Percentiles rank a stretch among this genome's conserved stretches.
These are phyloP conservation scores for Psittacus erithacus DNA, from an alignment of 2,113 vertebrate species.

Conservation along the genomic window DNA sequence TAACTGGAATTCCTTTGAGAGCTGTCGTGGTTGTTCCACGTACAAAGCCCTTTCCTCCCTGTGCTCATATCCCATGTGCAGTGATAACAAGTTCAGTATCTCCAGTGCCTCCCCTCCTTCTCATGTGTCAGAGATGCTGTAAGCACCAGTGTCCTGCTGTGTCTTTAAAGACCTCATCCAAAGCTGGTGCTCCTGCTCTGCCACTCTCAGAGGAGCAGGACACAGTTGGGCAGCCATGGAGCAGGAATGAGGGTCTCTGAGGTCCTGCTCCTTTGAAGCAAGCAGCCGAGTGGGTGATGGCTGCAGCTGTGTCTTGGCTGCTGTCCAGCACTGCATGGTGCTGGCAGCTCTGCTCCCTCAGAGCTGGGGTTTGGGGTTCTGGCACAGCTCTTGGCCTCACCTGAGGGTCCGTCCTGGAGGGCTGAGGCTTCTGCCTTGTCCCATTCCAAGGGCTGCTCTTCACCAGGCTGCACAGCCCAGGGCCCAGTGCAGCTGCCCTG, in stretches of 20 bases:
- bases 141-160: fast-evolving
- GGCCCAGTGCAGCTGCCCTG: fast-evolving
- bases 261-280: not conserved
- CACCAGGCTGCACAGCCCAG: not conserved
- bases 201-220: fast-evolving
- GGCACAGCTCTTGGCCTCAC: not conserved
- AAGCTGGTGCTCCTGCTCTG: not conserved
- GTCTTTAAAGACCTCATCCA: not conserved
- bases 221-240: fast-evolving
- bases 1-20: not conserved
- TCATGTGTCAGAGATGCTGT: not conserved
- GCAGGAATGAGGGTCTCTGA: not conserved
- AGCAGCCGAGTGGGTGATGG: fast-evolving
- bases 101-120: not conserved
- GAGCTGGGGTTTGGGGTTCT: not conserved
- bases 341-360: not conserved
- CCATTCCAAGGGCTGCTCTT: not conserved
- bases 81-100: fast-evolving
- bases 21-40: fast-evolving
- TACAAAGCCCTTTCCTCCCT: not conserved
- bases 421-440: not conserved
- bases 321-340: fast-evolving
- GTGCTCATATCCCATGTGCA: fast-evolving
- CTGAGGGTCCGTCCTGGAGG: not conserved
- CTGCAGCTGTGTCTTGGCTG: not conserved